Base-by-base conservation (phyloP, 2,797 vertebrate species). In the Cuniculus paca region DNA sequence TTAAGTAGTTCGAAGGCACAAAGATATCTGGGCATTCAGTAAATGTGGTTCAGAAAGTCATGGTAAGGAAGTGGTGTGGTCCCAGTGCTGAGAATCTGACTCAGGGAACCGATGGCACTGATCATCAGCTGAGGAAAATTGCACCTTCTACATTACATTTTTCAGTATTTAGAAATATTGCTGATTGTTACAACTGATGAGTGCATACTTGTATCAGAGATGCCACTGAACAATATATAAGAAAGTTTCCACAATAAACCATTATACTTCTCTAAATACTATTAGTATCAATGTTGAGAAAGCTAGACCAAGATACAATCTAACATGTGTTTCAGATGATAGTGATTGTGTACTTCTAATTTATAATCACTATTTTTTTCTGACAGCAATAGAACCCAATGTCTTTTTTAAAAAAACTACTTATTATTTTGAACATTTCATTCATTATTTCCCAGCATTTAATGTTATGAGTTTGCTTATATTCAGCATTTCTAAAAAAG, bases 381-480 rank as follows among this genome's bases (percentile, higher is more conserved):
- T 61, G 16, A 28, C 22, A 52, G 13, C 39, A 79, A 24, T 10
- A 79, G 31, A 58, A 2, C 17, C 8, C 4, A 63, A 1, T 28
- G 5, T 17, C 56, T 70, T 65, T 58, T 8, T n/a, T n/a, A 3
- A 54, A 45, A 68, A 31, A 61, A 36, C 36, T 60, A 6, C 48
- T 68, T 91, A 1, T 84, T 80, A 48, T 42, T n/a, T 28, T 74
- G 28, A 24, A 52, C 3, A 36, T 77, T 75, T 45, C 6, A 11
- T 56, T 83, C 17, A 12, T 85, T 75, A 36, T 11, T 82, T 58
- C 14, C 39, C 48, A 75, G 2, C 2, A 34, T 88, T 90, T 74
- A 34, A 72, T 48, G 42, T 13, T 17, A n/a, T 45, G 16, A 10
- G 58, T 95, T 92, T 88, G 26, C 16, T 89, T 95, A 81, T n/a